phyloP scores from a whole-genome alignment of 1,140 invertebrate genomes.

The Formica selysi region DNA sequence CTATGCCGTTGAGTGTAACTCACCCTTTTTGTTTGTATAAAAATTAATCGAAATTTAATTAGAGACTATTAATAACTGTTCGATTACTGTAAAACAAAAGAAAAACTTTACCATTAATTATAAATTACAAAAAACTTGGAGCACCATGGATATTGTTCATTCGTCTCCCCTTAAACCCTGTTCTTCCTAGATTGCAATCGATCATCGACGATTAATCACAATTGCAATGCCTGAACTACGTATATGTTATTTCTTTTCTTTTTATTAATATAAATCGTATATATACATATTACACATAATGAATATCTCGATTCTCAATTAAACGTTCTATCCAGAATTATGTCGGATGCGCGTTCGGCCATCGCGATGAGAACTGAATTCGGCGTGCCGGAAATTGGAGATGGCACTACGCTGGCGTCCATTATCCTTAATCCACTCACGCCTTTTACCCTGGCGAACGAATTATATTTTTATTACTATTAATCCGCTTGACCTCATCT shows the following conservation, averaged over 20 bases:
- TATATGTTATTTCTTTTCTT: conserved; percentile 9
- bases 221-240: neutral
- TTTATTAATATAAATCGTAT: neutral
- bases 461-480: conserved; percentile 56
- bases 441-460: conserved; percentile 88
- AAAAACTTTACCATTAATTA: conserved; percentile 83
- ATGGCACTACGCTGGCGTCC: conserved; percentile 91
- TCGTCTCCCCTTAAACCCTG: neutral
- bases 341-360: conserved; percentile 89
- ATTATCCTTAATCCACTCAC: conserved; percentile 89
- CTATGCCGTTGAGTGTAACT: conserved; percentile 82
- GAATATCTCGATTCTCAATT: neutral
- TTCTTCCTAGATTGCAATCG: neutral
- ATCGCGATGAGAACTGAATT: conserved; percentile 90
- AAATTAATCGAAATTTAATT: conserved; percentile 84
- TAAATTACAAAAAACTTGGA: conserved; percentile 82
- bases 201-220: neutral
- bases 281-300: neutral
- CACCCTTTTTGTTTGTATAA: conserved; percentile 84
- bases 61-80: conserved; percentile 84
- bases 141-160: conserved; percentile 8
- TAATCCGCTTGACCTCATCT: neutral
- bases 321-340: conserved; percentile 73
- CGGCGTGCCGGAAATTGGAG: conserved; percentile 89
- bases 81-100: conserved; percentile 82